These are phyloP conservation scores for Protobothrops flavoviridis DNA, from an alignment of 2,113 vertebrate species.

Conservation along the genomic window DNA sequence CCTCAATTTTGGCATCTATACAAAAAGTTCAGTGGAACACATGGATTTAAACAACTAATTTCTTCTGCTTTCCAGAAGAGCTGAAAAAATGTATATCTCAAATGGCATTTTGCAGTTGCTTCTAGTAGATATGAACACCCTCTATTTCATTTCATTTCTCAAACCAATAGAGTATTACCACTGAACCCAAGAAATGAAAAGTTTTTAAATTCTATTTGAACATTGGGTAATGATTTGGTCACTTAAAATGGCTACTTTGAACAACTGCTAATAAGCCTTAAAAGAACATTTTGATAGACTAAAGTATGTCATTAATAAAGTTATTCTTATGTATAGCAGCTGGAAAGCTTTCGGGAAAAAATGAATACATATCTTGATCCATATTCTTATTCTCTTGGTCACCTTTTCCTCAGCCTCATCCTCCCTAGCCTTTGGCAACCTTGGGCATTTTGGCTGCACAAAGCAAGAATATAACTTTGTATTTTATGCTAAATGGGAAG, in stretches of 20 bases:
- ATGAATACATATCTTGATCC: neutral
- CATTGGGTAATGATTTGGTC: neutral
- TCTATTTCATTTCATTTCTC: neutral
- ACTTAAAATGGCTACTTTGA: conserved; percentile 18
- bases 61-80: conserved; percentile 16
- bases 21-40: conserved; percentile 26
- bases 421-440: too few species aligned
- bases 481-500: neutral
- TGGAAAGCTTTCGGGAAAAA: neutral
- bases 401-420: neutral
- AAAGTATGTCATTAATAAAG: neutral
- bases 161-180: neutral
- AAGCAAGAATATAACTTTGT: neutral
- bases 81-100: conserved; percentile 23
- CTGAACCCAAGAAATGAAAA: neutral
- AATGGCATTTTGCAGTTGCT: neutral
- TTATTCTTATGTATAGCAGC: neutral
- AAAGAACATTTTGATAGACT: neutral
- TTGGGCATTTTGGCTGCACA: neutral
- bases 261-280: neutral
- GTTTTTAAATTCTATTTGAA: neutral
- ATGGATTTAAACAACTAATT: conserved; percentile 32
- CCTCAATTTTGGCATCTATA: conserved; percentile 18
- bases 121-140: conserved; percentile 1
- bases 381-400: neutral